Percentiles rank a stretch among this genome's conserved stretches.
phyloP scores from a whole-genome alignment of 2,113 vertebrate species.

The Fregetta grallaria region DNA sequence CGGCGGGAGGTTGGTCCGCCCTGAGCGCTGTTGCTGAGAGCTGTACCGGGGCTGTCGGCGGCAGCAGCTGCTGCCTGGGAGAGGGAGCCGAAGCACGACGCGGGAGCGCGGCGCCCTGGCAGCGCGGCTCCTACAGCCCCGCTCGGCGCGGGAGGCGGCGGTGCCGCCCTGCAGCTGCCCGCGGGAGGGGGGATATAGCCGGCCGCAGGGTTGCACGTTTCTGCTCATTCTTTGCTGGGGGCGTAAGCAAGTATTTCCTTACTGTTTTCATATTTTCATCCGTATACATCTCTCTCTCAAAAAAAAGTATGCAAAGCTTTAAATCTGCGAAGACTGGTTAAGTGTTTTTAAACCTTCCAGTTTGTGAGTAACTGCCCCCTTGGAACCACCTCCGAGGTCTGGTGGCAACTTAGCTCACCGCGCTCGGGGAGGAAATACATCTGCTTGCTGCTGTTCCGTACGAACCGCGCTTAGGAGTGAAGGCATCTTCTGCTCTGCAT shows the following conservation, averaged over 20 bases:
- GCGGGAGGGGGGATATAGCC: not conserved
- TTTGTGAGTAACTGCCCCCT: fast-evolving
- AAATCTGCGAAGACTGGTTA: not conserved
- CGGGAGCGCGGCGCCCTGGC: not conserved
- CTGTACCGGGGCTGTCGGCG: not conserved
- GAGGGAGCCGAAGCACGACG: not conserved
- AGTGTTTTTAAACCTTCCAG: not conserved
- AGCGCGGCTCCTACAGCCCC: fast-evolving
- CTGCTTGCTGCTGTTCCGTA: not conserved
- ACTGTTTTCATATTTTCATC: not conserved
- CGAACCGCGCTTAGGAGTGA: fast-evolving
- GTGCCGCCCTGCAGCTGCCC: not conserved
- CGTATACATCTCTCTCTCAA: too few species aligned
- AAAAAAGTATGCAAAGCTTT: not conserved
- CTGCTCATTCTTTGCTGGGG: not conserved
- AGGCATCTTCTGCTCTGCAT: not conserved
- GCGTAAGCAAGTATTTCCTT: not conserved
- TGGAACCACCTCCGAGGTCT: not conserved
- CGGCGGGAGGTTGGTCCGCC: too few species aligned
- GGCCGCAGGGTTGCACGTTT: too few species aligned
- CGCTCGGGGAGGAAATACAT: fast-evolving
- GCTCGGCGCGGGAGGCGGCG: not conserved
- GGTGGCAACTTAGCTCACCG: not conserved
- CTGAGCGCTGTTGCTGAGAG: not conserved
- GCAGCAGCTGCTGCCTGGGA: not conserved